Conservation (phyloP, 2,888 invertebrate genomes). For the Chaitophorus viminalis region DNA sequence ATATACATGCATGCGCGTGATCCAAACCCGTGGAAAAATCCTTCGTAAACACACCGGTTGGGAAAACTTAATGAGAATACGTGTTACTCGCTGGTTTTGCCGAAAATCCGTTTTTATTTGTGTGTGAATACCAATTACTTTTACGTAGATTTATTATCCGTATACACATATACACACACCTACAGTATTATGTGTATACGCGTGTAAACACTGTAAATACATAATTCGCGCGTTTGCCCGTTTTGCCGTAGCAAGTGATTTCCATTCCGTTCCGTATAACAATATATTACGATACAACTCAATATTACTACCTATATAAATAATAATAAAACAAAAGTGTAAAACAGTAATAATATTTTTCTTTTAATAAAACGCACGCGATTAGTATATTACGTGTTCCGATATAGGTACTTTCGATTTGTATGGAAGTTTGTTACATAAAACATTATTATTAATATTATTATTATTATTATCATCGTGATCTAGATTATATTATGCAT, state of each 20-base stretch:
- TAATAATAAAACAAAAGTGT: not conserved
- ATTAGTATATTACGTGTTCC: too few species aligned
- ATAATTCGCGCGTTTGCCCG: not conserved
- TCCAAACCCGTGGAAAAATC: constrained; percentile 11
- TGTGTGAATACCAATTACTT: not conserved
- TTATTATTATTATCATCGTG: not conserved
- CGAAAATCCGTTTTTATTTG: constrained; percentile 1
- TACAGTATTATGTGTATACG: too few species aligned
- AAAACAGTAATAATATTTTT: too few species aligned
- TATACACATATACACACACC: not conserved
- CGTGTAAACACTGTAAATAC: not conserved
- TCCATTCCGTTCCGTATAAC: too few species aligned
- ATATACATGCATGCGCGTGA: not conserved
- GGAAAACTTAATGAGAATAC: constrained; percentile 44
- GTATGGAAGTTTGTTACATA: too few species aligned
- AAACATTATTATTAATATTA: not conserved
- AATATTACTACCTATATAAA: too few species aligned
- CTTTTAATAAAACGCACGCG: too few species aligned
- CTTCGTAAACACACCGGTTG: constrained; percentile 12
- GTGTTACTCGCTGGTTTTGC: constrained; percentile 24
- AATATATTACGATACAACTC: too few species aligned
- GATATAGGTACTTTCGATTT: too few species aligned
- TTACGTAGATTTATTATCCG: not conserved
- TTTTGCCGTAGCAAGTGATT: not conserved
- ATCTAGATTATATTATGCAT: not conserved